Evolutionary conservation across 2,113 vertebrate species (phyloP), one percentile per base, ranked within the genome.

Genomic region (Cepphus grylle): DNA sequence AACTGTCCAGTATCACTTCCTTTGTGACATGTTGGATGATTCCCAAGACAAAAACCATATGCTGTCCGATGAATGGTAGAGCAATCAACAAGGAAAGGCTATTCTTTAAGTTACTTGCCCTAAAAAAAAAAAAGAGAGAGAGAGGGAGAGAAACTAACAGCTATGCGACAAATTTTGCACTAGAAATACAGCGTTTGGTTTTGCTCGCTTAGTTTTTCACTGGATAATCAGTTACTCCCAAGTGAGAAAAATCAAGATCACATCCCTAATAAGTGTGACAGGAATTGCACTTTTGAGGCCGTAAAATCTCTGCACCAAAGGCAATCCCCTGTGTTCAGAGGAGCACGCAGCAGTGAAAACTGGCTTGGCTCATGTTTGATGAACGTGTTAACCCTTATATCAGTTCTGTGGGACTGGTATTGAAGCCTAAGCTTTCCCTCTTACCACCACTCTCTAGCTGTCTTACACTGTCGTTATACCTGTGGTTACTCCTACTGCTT

Each of bases 21-120:
- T 97, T 95, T 93, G 89, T 91, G 93, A 96, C 89, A 93, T 63
- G 90, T 94, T 96, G 81, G 95, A 94, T 97, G 94, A 94, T 93
- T 85, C 90, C 84, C 97, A 96, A 97, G 95, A 97, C 96, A 97
- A 96, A 97, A 98, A 97, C 62, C 76, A 91, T 98, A 97, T 96
- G 97, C 94, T 95, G 34, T 78, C 45, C 16, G 0, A 95, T 97
- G 96, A 97, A 97, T 97, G 95, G 86, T 58, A 85, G 86, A 84
- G 81, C 93, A 93, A 87, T 86, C 88, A 82, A 86, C 81, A 93
- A 96, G 91, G 87, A 79, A 93, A 83, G 73, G 61, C 95, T 90
- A 92, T 96, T 95, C 94, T 96, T 96, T 96, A 36, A 59, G 50
- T 32, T 36, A 49, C n/a, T 94, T 81, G 36, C 53, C 50, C 34